These are phyloP conservation scores for Gallinago jamesoni DNA, from an alignment of 2,113 vertebrate species.

Conservation along the genomic window DNA sequence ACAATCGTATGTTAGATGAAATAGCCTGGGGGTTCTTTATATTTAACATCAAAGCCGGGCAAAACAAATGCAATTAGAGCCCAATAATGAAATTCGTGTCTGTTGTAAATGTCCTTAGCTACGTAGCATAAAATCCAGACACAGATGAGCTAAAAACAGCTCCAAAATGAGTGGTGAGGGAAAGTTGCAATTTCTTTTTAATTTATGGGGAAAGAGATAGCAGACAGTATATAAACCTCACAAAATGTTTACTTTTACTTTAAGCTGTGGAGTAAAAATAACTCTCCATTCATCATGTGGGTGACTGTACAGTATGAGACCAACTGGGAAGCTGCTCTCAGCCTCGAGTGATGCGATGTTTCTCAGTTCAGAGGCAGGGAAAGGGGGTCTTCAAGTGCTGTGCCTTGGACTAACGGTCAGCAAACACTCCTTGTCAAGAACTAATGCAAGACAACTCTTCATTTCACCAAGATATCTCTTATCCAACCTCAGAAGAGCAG, in stretches of 20 bases:
- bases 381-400: neutral
- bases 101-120: conserved; percentile 2
- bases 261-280: conserved; percentile 14
- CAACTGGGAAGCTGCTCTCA: neutral
- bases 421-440: neutral
- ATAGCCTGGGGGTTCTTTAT: conserved; percentile 18
- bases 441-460: neutral
- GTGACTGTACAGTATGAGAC: neutral
- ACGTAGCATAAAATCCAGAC: neutral
- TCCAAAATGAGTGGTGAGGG: neutral
- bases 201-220: neutral
- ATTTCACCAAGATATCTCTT: neutral
- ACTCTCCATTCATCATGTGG: conserved; percentile 11
- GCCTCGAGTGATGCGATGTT: accelerated
- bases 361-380: neutral
- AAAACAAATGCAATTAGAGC: conserved; percentile 48
- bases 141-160: conserved; percentile 21
- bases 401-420: neutral
- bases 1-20: neutral
- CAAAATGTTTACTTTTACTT: conserved; percentile 2
- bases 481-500: neutral
- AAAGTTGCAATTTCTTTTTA: conserved; percentile 20
- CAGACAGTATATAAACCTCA: neutral
- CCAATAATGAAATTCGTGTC: conserved; percentile 41
- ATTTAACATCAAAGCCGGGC: conserved; percentile 55